These are phyloP conservation scores for Cecidostiba fungosa DNA, from an alignment of 2,888 invertebrate species.

Conservation along the genomic window DNA sequence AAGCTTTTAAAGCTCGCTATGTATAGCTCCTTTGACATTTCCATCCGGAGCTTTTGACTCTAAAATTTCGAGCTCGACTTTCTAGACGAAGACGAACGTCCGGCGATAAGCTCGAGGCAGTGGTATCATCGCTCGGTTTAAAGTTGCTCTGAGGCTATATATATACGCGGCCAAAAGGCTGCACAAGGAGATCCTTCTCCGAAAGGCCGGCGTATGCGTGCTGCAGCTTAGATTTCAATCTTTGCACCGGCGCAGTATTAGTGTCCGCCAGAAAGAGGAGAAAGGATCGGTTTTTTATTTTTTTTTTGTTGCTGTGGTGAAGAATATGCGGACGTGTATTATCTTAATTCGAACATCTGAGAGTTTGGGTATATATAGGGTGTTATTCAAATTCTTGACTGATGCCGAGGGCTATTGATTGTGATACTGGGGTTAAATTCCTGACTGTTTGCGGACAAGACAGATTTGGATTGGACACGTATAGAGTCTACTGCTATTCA, in stretches of 20 bases:
- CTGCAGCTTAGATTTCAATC: constrained; percentile 19
- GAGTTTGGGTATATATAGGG: background rate
- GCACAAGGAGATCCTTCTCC: constrained; percentile 13
- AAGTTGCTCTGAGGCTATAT: background rate
- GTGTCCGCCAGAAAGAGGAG: background rate
- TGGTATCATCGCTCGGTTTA: constrained; percentile 3
- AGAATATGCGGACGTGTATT: constrained; percentile 4
- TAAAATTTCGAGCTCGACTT: background rate
- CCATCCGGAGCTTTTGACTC: background rate
- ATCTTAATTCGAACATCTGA: constrained; percentile 14
- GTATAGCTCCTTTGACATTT: background rate
- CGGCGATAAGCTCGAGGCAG: constrained; percentile 5
- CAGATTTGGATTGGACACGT: too few relatives aligned
- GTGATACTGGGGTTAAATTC: too few relatives aligned
- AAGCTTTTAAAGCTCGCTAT: too few relatives aligned
- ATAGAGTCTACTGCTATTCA: too few relatives aligned
- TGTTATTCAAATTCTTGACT: background rate
- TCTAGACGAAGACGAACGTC: constrained; percentile 1
- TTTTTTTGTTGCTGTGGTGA: background rate
- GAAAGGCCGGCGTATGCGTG: background rate
- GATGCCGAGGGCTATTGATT: background rate
- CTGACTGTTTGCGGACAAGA: too few relatives aligned
- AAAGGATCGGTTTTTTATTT: too few relatives aligned
- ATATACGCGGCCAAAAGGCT: background rate
- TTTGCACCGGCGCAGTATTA: background rate